phyloP scores from a whole-genome alignment of 1,140 invertebrate genomes.

The Drosophila pruinosa region DNA sequence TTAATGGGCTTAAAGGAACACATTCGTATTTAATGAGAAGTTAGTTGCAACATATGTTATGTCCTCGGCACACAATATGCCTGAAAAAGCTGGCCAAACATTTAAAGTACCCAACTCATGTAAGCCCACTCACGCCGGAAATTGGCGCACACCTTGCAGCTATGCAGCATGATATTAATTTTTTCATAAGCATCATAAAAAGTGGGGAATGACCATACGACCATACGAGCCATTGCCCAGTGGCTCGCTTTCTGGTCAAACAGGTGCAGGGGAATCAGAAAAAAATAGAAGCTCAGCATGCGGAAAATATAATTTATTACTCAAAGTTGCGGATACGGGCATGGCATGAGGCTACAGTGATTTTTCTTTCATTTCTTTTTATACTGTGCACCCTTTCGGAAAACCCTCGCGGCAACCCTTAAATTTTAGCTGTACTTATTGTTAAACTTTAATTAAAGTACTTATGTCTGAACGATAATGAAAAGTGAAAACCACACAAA shows the following conservation, averaged over 20 bases:
- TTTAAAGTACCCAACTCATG: slow-evolving; percentile 26
- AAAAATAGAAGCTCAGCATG: slow-evolving; percentile 42
- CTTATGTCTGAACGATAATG: slow-evolving; percentile 2
- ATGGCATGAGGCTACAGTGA: slow-evolving; percentile 25
- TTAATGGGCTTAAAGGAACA: slow-evolving; percentile 7
- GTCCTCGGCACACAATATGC: not conserved
- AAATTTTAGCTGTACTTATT: slow-evolving; percentile 22
- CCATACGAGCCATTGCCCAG: slow-evolving; percentile 32
- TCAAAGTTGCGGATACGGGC: slow-evolving; percentile 62
- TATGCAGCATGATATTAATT: slow-evolving; percentile 59
- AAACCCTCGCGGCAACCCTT: slow-evolving; percentile 1
- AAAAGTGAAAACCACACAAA: not conserved
- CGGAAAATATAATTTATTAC: slow-evolving; percentile 79
- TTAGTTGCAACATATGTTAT: slow-evolving; percentile 52
- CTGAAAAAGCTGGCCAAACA: slow-evolving; percentile 1
- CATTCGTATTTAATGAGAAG: slow-evolving; percentile 56
- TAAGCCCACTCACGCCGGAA: slow-evolving; percentile 63
- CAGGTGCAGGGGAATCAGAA: slow-evolving; percentile 9
- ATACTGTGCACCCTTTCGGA: not conserved
- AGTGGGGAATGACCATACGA: slow-evolving; percentile 48
- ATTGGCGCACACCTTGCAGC: slow-evolving; percentile 77
- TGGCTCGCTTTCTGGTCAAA: not conserved
- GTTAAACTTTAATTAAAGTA: slow-evolving; percentile 27
- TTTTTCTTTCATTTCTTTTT: slow-evolving; percentile 8
- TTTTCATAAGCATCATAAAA: slow-evolving; percentile 61